Conservation (phyloP, 2,797 vertebrate species). For the Chanos chanos region DNA sequence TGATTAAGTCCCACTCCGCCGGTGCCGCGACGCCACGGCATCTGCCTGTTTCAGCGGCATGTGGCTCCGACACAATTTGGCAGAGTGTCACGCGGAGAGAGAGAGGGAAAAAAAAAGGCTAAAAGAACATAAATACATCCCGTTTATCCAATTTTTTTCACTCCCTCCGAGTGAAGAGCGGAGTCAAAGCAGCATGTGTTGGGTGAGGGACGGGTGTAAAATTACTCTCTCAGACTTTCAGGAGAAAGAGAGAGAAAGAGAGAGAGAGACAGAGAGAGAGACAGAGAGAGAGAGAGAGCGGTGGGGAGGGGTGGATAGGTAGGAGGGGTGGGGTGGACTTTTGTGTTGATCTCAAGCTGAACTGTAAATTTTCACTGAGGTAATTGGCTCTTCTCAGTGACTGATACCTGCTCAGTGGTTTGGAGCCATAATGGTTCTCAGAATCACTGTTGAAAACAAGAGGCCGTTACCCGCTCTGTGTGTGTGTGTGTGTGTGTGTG, state of each 20-base stretch:
- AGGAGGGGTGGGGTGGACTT: conserved; percentile 23
- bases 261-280: no score
- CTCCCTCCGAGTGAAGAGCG: conserved; percentile 49
- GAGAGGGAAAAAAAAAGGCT: conserved; percentile 44
- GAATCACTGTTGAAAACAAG: conserved; percentile 43
- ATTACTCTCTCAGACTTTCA: conserved; percentile 44
- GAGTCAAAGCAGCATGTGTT: conserved; percentile 57
- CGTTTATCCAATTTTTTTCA: conserved; percentile 61
- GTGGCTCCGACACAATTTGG: conserved; percentile 38
- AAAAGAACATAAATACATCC: conserved; percentile 52
- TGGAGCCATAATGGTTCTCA: conserved; percentile 40
- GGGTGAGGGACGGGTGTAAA: conserved; percentile 58
- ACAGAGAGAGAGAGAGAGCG: no score
- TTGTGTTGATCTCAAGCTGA: conserved; percentile 36
- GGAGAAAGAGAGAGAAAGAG: background rate
- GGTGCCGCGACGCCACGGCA: conserved; percentile 31
- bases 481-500: no score
- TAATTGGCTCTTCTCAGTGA: conserved; percentile 45
- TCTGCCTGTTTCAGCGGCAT: conserved; percentile 41
- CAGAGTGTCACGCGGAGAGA: conserved; percentile 35
- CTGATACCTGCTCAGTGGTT: conserved; percentile 31
- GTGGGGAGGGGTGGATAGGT: background rate
- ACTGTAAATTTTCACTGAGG: conserved; percentile 33
- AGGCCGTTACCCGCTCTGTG: conserved; percentile 19
- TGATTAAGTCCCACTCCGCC: conserved; percentile 57